Conservation (phyloP, 1,140 invertebrate genomes). For the Cherax destructor region DNA sequence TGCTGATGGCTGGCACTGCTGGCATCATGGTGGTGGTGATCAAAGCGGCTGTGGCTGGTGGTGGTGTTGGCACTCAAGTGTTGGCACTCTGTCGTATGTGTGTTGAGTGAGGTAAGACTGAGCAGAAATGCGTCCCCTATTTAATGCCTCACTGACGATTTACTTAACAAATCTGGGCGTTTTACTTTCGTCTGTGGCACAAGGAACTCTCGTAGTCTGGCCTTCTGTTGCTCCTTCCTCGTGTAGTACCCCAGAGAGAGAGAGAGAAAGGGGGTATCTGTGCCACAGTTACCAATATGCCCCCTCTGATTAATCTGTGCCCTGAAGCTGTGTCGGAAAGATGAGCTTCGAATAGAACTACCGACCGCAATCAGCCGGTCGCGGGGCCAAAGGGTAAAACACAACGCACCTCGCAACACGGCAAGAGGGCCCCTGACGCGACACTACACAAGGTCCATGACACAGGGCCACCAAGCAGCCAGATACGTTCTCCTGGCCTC, state of each 20-base stretch:
- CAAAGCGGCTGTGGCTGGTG: conserved; percentile 26
- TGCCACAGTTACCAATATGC: conserved; percentile 48
- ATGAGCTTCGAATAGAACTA: conserved; percentile 71
- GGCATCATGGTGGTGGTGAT: conserved; percentile 22
- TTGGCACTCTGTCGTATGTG: conserved; percentile 22
- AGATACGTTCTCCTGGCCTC: conserved; percentile 12
- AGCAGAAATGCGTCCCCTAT: not conserved
- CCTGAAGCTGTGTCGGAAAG: conserved; percentile 62
- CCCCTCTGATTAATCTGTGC: conserved; percentile 60
- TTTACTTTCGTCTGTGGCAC: too few relatives aligned
- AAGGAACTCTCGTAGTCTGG: too few relatives aligned
- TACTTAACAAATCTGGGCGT: too few relatives aligned
- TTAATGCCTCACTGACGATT: too few relatives aligned
- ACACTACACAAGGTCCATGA: not conserved
- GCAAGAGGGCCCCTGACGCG: not conserved
- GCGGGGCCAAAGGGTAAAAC: not conserved
- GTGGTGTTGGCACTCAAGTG: not conserved
- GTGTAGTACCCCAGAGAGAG: too few relatives aligned
- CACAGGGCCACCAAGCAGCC: not conserved
- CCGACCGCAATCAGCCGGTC: conserved; percentile 71
- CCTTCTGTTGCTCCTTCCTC: too few relatives aligned
- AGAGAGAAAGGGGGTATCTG: conserved; percentile 37
- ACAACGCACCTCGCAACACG: not conserved
- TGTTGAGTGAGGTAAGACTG: conserved; percentile 49
- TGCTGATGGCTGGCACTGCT: not conserved